A percentile compares a stretch with the other conserved stretches of the same genome.
phyloP scores from a whole-genome alignment of 2,113 vertebrate genomes.

The Ciconia maguari region DNA sequence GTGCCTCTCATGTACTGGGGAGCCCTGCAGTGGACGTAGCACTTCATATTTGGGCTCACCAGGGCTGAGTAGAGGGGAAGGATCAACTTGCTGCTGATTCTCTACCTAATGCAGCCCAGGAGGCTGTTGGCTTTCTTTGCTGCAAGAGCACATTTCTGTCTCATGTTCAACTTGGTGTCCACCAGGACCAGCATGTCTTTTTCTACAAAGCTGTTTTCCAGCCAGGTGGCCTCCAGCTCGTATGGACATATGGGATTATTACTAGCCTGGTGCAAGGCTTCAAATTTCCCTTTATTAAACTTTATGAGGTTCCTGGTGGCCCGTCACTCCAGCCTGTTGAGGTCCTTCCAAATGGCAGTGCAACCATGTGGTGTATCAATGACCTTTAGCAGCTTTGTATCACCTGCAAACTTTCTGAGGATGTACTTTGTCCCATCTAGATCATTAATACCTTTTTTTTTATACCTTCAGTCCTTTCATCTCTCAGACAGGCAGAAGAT shows the following conservation, averaged over 20 bases:
- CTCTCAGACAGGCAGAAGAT: background rate
- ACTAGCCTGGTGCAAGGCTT: background rate
- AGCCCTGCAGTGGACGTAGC: rapidly evolving
- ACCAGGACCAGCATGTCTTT: background rate
- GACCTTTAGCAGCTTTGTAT: background rate
- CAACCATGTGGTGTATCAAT: background rate
- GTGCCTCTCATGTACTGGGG: background rate
- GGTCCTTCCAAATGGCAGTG: background rate
- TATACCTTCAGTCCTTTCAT: background rate
- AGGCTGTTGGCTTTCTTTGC: background rate
- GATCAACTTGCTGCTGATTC: background rate
- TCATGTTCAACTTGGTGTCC: background rate
- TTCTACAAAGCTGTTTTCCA: background rate
- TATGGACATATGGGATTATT: background rate
- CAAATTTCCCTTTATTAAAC: background rate
- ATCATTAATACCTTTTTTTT: background rate
- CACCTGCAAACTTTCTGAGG: background rate
- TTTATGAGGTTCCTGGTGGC: background rate
- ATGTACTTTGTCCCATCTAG: background rate
- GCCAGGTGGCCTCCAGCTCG: background rate
- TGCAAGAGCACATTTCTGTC: background rate
- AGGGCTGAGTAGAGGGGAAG: background rate
- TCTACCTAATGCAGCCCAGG: background rate
- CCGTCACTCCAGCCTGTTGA: background rate
- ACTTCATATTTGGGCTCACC: background rate